phyloP scores from a whole-genome alignment of 2,888 invertebrate genomes.

The Gymnocheta viridis region DNA sequence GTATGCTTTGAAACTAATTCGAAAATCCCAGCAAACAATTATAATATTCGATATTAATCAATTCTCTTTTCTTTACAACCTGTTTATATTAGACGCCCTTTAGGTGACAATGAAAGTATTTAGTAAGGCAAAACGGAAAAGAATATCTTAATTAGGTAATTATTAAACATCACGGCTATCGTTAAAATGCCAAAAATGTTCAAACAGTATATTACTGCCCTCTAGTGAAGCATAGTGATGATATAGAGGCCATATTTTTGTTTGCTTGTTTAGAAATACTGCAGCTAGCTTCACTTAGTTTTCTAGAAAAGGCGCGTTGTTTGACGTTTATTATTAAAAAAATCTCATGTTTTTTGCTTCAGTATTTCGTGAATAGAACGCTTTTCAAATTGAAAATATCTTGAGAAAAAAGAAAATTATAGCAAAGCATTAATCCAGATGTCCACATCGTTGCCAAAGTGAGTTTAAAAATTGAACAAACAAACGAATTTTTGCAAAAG shows the following conservation, averaged over 20 bases:
- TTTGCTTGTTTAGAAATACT: constrained; percentile 9
- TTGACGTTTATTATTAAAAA: constrained; percentile 54
- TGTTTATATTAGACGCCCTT: too few species aligned
- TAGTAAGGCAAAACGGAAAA: too few species aligned
- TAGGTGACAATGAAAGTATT: too few species aligned
- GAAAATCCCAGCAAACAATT: too few species aligned
- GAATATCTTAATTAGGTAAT: too few species aligned
- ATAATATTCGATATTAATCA: too few species aligned
- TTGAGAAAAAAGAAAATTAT: neutral
- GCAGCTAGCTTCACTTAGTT: constrained; percentile 49
- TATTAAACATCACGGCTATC: too few species aligned
- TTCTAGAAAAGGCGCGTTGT: constrained; percentile 52
- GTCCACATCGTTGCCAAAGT: constrained; percentile 30
- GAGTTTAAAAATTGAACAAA: constrained; percentile 32
- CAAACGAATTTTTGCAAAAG: constrained; percentile 9
- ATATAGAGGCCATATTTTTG: neutral
- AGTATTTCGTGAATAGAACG: neutral
- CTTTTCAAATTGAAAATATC: neutral
- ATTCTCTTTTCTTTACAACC: too few species aligned
- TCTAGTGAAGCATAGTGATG: neutral
- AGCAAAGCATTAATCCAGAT: constrained; percentile 14
- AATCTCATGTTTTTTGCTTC: neutral
- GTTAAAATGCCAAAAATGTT: too few species aligned
- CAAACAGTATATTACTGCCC: neutral
- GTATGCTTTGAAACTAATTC: too few species aligned